phyloP scores from a whole-genome alignment of 2,113 vertebrate genomes.

The Candoia aspera region DNA sequence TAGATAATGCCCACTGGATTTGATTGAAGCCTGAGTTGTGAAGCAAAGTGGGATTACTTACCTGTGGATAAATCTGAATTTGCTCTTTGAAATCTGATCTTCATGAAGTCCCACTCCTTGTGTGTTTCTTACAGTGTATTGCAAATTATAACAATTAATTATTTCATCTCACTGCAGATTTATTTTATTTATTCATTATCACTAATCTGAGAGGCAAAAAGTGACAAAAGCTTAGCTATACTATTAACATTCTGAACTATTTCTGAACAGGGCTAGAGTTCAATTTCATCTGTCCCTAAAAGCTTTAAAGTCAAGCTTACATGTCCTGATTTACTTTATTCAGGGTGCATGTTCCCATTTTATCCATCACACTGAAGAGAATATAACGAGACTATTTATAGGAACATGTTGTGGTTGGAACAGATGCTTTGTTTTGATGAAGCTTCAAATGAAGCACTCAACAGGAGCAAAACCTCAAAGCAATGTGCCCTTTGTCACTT shows the following conservation, averaged over 20 bases:
- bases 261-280: background rate
- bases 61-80: background rate
- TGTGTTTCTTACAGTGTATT: background rate
- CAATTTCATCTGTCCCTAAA: background rate
- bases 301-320: background rate
- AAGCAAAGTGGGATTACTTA: background rate
- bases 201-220: background rate
- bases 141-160: background rate
- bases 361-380: background rate
- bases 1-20: background rate
- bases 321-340: background rate
- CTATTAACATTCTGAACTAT: background rate
- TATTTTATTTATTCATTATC: background rate
- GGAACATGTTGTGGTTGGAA: background rate
- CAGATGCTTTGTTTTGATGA: background rate
- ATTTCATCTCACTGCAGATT: background rate
- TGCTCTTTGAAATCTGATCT: background rate
- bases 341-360: background rate
- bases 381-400: background rate
- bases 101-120: background rate
- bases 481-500: background rate
- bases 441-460: background rate
- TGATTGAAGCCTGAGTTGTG: background rate
- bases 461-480: background rate
- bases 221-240: background rate